Evolutionary conservation across 1,140 invertebrate genomes (phyloP).

Genomic region (Eriosoma lanigerum): DNA sequence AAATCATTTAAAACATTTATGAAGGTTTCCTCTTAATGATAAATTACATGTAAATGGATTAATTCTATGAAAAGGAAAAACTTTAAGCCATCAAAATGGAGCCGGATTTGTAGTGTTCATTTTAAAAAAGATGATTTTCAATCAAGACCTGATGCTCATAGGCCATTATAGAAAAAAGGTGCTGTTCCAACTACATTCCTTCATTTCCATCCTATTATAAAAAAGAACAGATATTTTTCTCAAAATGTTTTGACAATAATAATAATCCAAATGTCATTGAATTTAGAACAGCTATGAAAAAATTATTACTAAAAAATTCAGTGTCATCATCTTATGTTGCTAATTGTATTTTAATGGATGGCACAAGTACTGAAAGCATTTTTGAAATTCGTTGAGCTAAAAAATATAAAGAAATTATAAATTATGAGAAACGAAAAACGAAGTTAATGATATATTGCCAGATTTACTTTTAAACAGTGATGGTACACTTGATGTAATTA

Average conservation of each 20-base stretch:
- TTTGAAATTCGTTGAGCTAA: too few relatives aligned
- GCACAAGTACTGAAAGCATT: neutral
- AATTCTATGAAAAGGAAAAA: neutral
- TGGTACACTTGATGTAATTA: too few relatives aligned
- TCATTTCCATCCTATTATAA: neutral
- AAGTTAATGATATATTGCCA: too few relatives aligned
- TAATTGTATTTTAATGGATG: neutral
- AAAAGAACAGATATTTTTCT: neutral
- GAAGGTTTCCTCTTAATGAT: neutral
- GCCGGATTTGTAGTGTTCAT: neutral
- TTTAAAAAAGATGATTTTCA: neutral
- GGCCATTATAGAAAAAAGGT: neutral
- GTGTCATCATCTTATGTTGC: too few relatives aligned
- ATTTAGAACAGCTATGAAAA: neutral
- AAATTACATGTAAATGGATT: neutral
- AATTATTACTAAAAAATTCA: neutral
- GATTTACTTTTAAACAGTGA: too few relatives aligned
- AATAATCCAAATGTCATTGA: neutral
- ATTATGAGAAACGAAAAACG: too few relatives aligned
- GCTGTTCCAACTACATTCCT: neutral
- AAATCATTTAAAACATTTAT: too few relatives aligned
- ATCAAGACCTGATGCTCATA: neutral
- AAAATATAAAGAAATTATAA: neutral
- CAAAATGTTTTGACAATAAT: neutral
- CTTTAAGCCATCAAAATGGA: neutral